A percentile compares a stretch with the other conserved stretches of the same genome.
Conservation (phyloP, 2,888 invertebrate genomes). For the Melinaea menophilus region DNA sequence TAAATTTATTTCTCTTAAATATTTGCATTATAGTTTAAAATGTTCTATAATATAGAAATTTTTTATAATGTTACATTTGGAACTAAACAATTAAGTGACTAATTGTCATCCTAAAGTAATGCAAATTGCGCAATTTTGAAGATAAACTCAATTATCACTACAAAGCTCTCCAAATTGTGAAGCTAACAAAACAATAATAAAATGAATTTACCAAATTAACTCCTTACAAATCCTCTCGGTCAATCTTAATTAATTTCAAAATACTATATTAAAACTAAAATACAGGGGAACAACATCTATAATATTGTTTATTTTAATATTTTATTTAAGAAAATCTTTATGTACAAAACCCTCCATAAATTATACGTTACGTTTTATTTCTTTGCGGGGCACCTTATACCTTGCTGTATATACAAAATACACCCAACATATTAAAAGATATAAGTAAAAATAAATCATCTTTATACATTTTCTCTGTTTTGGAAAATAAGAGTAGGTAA, state of each 20-base stretch:
- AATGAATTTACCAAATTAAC: slow-evolving; percentile 23
- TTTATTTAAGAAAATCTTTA: no score
- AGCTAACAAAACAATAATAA: slow-evolving; percentile 27
- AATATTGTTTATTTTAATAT: background rate
- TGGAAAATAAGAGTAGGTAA: no score
- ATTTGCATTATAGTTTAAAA: background rate
- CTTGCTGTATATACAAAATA: no score
- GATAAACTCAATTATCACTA: slow-evolving; percentile 28
- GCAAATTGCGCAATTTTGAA: slow-evolving; percentile 21
- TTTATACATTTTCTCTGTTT: no score
- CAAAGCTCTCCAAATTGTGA: slow-evolving; percentile 24
- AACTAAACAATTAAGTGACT: slow-evolving; percentile 3
- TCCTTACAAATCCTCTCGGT: slow-evolving; percentile 24
- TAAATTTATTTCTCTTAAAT: no score
- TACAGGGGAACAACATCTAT: background rate
- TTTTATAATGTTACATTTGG: background rate
- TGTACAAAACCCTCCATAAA: no score
- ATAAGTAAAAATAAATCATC: no score
- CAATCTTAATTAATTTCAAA: slow-evolving; percentile 20
- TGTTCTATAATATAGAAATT: background rate
- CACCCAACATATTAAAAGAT: no score
- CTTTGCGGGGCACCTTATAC: no score
- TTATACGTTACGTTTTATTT: no score
- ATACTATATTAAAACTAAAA: background rate
- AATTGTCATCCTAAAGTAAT: slow-evolving; percentile 18